Evolutionary conservation across 2,888 invertebrate genomes (phyloP).

Genomic region (Epistrophe eligans): DNA sequence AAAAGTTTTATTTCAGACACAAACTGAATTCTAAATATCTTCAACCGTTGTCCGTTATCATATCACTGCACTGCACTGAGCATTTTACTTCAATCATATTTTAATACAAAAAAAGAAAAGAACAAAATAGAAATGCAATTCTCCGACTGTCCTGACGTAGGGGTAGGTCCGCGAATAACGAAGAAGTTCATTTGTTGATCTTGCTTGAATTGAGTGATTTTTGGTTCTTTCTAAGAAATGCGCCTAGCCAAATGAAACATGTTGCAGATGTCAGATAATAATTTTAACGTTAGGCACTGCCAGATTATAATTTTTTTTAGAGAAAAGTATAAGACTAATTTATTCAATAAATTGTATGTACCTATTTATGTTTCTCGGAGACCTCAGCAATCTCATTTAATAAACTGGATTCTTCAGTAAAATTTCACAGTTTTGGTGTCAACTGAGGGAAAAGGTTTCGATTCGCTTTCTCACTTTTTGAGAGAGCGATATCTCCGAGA

Average conservation of each 20-base stretch:
- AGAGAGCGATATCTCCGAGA: no score
- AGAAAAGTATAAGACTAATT: no score
- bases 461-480: no score
- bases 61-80: background rate
- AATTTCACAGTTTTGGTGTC: no score
- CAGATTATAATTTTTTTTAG: background rate
- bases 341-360: no score
- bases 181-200: constrained; percentile 25
- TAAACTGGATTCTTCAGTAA: no score
- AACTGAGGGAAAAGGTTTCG: no score
- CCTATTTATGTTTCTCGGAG: no score
- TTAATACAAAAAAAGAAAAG: background rate
- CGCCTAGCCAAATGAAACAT: constrained; percentile 11
- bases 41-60: constrained; percentile 17
- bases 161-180: background rate
- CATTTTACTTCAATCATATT: background rate
- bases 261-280: background rate
- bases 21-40: background rate
- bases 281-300: background rate
- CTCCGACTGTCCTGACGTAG: background rate
- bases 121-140: background rate
- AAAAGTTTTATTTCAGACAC: background rate
- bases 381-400: no score
- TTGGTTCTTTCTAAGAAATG: background rate
- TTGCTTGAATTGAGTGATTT: constrained; percentile 42